Evolutionary conservation across 2,888 invertebrate species (phyloP), one percentile per base, ranked within the genome.

Genomic region (Ganaspis brasiliensis): DNA sequence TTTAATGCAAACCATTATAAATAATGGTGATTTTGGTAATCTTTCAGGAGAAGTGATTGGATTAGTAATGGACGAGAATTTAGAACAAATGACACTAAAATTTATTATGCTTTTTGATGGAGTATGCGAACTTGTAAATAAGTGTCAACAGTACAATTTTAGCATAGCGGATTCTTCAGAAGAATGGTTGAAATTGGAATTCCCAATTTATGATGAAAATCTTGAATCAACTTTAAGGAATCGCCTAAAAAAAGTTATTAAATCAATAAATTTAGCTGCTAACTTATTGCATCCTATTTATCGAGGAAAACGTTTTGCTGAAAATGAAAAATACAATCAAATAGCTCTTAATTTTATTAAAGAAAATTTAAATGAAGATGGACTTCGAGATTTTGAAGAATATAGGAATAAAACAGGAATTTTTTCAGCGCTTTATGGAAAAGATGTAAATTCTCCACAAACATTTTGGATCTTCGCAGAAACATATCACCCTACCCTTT

Each of bases 151-250:
- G 9, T 0, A 21, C 9, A 56, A 56, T 2, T 56, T 19, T 16
- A 56, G 8, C 5, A 56, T 56, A 21, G 57, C 24, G 21, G 57
- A 57, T 26, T 24, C 57, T 57, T 12, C 26, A 26, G 57, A 57
- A 57, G 57, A 57, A 21, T 57, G 57, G 57, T 14, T 57, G 26
- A 2, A 14, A 26, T 26, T 56, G 6, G 8, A 26, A 56, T 26
- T 56, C 24, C 26, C 56, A 24, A 56, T 26, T 12, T 24, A 14
- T 14, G 26, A 26, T 24, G 21, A 56, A 2, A 5, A 21, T 4
- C 21, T 16, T 21, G 56, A 56, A 56, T 21, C 56, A 21, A 1
- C 16, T 19, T 5, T 56, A 8, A 21, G 21, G 12, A 2, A 19
- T 24, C 21, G 56, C 21, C 12, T 56, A 1, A 21, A 56, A 21